These are phyloP conservation scores for Nephrotoma flavescens DNA, from an alignment of 2,888 invertebrate species.

Conservation along the genomic window DNA sequence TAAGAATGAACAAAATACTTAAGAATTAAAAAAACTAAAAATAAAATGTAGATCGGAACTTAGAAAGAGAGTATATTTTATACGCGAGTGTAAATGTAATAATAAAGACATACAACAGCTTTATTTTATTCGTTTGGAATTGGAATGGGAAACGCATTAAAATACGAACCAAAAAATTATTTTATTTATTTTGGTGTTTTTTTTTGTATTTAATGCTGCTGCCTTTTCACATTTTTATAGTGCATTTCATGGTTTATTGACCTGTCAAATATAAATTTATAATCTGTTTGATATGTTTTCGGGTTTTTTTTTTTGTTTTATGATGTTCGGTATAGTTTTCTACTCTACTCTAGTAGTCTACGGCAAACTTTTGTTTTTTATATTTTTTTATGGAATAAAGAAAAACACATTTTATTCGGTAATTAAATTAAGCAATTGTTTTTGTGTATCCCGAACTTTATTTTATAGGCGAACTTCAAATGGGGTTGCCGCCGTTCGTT, in stretches of 20 bases:
- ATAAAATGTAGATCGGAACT: background rate
- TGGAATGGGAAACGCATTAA: background rate
- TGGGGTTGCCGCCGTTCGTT: background rate
- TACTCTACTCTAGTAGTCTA: background rate
- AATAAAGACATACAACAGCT: background rate
- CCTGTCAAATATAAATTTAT: constrained; percentile 6
- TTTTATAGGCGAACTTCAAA: background rate
- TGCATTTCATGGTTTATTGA: constrained; percentile 7
- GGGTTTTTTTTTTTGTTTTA: background rate
- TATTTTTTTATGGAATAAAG: background rate
- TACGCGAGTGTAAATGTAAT: background rate
- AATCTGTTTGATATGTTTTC: background rate
- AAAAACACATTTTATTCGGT: background rate
- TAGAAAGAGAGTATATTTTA: no score
- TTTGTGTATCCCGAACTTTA: background rate
- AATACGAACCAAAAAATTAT: background rate
- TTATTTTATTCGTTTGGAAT: background rate
- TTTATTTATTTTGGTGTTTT: background rate
- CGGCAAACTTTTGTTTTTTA: background rate
- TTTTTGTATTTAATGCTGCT: background rate
- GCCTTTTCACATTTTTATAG: background rate
- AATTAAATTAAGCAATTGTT: background rate
- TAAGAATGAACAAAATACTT: background rate
- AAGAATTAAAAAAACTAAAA: background rate
- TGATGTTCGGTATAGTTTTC: background rate